Conservation (phyloP, 64 coral and sea anemone species). For the Pocillopora damicornis region DNA sequence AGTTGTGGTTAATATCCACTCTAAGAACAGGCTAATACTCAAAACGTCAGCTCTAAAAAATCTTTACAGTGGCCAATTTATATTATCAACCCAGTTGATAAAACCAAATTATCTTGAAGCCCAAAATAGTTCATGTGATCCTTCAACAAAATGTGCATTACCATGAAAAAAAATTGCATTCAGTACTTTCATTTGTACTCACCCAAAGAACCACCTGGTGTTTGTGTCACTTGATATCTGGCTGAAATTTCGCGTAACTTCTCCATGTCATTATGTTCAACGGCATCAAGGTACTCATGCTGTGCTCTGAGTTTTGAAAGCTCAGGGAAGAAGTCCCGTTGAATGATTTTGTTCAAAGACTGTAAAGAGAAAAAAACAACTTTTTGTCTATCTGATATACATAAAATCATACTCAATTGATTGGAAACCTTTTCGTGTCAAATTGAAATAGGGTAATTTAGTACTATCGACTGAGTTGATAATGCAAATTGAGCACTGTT, state of each 20-base stretch:
- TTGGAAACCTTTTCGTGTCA: not conserved
- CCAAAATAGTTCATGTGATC: no score
- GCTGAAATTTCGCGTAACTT: slow-evolving; percentile 75
- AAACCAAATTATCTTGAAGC: no score
- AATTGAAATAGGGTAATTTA: no score
- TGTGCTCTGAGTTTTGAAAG: slow-evolving; percentile 90
- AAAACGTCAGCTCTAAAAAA: no score
- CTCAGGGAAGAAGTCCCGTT: slow-evolving; percentile 97
- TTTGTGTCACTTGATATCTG: slow-evolving; percentile 62
- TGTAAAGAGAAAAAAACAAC: slow-evolving; percentile 24
- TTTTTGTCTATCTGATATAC: not conserved
- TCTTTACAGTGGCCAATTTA: no score
- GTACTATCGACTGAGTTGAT: no score
- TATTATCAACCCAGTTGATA: no score
- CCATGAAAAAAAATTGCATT: not conserved
- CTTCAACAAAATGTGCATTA: no score
- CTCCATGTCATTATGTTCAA: slow-evolving; percentile 82
- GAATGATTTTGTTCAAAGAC: slow-evolving; percentile 96
- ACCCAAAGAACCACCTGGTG: slow-evolving; percentile 36
- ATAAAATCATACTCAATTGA: not conserved
- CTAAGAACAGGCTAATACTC: no score
- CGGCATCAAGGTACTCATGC: slow-evolving; percentile 88
- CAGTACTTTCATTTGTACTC: not conserved
- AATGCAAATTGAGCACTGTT: no score
- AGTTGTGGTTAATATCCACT: no score